phyloP scores from a whole-genome alignment of 2,888 invertebrate genomes.

The Andrena fulva region DNA sequence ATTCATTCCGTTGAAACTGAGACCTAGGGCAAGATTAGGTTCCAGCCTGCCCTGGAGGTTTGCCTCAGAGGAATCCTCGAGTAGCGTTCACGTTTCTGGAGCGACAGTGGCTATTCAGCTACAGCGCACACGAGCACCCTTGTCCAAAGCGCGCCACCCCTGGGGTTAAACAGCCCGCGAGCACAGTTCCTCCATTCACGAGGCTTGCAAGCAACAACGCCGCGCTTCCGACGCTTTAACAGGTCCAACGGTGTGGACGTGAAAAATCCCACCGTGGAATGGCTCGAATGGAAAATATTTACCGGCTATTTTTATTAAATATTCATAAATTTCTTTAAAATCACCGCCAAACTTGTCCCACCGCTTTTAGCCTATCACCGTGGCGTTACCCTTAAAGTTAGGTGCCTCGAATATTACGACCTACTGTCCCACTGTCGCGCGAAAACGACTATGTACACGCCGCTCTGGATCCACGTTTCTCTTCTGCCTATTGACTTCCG shows the following conservation, averaged over 20 bases:
- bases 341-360: background rate
- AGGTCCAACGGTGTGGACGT: too few relatives aligned
- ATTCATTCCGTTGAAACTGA: too few relatives aligned
- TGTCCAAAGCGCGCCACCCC: background rate
- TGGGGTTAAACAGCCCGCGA: background rate
- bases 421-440: slow-evolving; percentile 26
- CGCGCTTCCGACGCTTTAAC: too few relatives aligned
- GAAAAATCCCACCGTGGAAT: background rate
- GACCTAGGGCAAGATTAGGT: too few relatives aligned
- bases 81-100: background rate
- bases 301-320: too few relatives aligned
- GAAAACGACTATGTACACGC: background rate
- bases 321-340: background rate
- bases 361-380: background rate
- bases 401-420: slow-evolving; percentile 16
- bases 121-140: background rate
- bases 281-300: background rate
- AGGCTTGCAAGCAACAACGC: background rate
- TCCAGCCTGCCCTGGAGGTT: too few relatives aligned
- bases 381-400: too few relatives aligned
- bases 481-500: background rate
- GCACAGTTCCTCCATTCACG: background rate
- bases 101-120: background rate
- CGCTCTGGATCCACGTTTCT: slow-evolving; percentile 39
- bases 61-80: too few relatives aligned